These are phyloP conservation scores for Oreochromis aureus DNA, from an alignment of 2,113 vertebrate species.

Conservation along the genomic window DNA sequence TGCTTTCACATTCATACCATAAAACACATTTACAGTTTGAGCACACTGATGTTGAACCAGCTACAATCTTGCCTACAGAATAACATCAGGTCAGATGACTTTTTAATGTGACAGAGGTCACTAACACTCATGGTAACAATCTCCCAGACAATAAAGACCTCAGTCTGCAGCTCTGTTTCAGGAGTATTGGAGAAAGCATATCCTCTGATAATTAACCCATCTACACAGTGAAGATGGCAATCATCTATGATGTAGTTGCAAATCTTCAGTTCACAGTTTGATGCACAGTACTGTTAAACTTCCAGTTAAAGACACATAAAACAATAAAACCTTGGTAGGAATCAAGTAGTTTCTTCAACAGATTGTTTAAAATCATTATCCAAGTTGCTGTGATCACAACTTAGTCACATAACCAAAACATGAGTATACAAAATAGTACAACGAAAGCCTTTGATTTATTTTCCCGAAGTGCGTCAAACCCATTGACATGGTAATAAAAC, in stretches of 20 bases:
- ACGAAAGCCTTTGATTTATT: neutral
- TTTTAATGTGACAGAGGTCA: neutral
- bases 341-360: neutral
- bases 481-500: neutral
- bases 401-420: neutral
- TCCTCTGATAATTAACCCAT: neutral
- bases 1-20: neutral
- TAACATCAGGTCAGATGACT: neutral
- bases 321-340: neutral
- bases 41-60: fast-evolving
- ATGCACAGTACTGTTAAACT: neutral
- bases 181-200: neutral
- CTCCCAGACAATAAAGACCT: neutral
- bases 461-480: neutral
- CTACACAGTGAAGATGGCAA: neutral
- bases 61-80: neutral
- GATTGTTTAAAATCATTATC: neutral
- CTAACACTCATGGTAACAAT: neutral
- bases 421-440: fast-evolving
- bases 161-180: neutral
- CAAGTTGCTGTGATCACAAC: neutral
- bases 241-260: neutral
- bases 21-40: neutral
- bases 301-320: neutral
- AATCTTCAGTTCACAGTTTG: fast-evolving